Percentiles rank a stretch among this genome's conserved stretches.
These are phyloP conservation scores for Sinonovacula constricta DNA, from an alignment of 1,140 invertebrate species.

Conservation along the genomic window DNA sequence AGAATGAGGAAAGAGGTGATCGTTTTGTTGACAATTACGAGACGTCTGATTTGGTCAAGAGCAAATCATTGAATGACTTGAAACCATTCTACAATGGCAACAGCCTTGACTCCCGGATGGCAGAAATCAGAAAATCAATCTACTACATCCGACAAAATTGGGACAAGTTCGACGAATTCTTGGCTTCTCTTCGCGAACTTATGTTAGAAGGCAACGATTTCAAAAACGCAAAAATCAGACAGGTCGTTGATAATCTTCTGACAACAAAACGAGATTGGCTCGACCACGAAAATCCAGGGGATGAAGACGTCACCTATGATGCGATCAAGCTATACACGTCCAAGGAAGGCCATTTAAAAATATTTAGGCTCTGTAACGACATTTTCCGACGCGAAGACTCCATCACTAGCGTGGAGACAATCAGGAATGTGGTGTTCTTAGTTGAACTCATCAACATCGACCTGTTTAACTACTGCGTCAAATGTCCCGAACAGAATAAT, in stretches of 20 bases:
- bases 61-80: conserved; percentile 38
- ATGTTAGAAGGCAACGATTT: conserved; percentile 21
- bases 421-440: conserved; percentile 49
- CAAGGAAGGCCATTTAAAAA: conserved; percentile 44
- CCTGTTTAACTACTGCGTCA: conserved; percentile 54
- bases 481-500: conserved; percentile 6
- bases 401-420: conserved; percentile 7
- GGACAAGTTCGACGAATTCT: conserved; percentile 24
- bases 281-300: neutral
- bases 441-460: conserved; percentile 58
- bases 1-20: conserved; percentile 9
- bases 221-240: conserved; percentile 6
- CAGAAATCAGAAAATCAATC: conserved; percentile 37
- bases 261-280: conserved; percentile 30
- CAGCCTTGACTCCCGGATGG: conserved; percentile 36
- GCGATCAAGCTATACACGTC: conserved; percentile 54
- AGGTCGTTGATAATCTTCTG: conserved; percentile 5
- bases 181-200: conserved; percentile 6
- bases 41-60: conserved; percentile 34
- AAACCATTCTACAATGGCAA: conserved; percentile 42
- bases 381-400: conserved; percentile 50
- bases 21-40: conserved; percentile 43
- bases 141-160: conserved; percentile 45
- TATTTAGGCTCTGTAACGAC: conserved; percentile 36
- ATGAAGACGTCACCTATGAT: conserved; percentile 27